phyloP scores from a whole-genome alignment of 1,140 invertebrate species.

The Drosophila baimaii region DNA sequence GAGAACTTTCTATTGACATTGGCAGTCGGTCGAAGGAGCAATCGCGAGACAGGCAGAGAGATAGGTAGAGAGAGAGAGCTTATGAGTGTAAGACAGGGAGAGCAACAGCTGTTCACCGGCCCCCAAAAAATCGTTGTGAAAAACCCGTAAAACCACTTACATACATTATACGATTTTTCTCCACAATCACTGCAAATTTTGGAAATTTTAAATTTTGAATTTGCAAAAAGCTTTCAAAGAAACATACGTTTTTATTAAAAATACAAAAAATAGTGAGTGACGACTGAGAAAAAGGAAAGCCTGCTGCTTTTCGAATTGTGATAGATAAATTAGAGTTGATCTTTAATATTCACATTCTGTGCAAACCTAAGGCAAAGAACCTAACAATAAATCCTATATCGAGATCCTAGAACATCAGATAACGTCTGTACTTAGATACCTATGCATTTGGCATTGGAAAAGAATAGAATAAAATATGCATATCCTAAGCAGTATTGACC shows the following conservation, averaged over 20 bases:
- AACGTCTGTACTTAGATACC: neutral
- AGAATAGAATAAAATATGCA: neutral
- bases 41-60: neutral
- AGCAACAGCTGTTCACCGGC: conserved; percentile 59
- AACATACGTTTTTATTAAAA: neutral
- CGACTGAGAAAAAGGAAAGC: neutral
- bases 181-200: neutral
- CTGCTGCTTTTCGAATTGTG: neutral
- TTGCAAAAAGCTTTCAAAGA: neutral
- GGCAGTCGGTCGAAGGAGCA: neutral
- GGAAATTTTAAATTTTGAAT: neutral
- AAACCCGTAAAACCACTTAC: neutral
- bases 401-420: neutral
- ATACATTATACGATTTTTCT: neutral
- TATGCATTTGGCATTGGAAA: neutral
- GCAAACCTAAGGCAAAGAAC: neutral
- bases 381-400: neutral
- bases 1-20: conserved; percentile 37
- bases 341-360: neutral
- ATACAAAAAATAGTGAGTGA: neutral
- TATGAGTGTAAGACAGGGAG: neutral
- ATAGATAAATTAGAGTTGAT: neutral
- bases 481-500: neutral
- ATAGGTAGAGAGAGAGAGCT: neutral
- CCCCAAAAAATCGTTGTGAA: conserved; percentile 16